Base-by-base conservation (phyloP, 2,113 vertebrate genomes). In the Myrmecophaga tridactyla region DNA sequence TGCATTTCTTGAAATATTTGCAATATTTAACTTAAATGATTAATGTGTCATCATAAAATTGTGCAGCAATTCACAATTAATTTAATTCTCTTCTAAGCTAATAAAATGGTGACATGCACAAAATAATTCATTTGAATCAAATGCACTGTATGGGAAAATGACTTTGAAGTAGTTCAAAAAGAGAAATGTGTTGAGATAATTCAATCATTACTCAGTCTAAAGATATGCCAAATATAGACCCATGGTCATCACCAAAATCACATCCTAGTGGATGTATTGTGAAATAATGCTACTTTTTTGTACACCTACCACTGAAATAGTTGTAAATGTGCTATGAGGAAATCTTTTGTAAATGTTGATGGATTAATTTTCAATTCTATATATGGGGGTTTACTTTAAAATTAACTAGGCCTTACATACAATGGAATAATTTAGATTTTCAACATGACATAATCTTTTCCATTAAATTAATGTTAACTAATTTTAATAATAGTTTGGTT, bases 111-210 rank as follows among this genome's bases (percentile, higher is more conserved):
- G 2, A 63, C 31, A 10, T 46, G 17, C 1, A 80, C 17, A 91
- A 92, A 94, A 20, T 34, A 69, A 39, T 58, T 46, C 9, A 12
- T 58, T 41, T 46, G 25, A 39, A 8, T 75, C 5, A 92, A 77
- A 43, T n/a, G 21, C 1, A 75, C n/a, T 77, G 0, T 25, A 18
- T 31, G 0, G 0, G 27, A 69, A 72, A 53, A n/a, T 29, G n/a
- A 12, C 17, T 77, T 60, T 51, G 29, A 69, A 70, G 15, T n/a
- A 1, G 27, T 51, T 90, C 2, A 51, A 91, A 84, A 81, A 17
- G 17, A 78, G 29, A 63, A 85, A 43, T 70, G 20, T 39, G 11
- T 67, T 73, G 31, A 14, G 13, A 78, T 43, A 84, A 46, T 1
- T 65, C 6, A 67, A 53, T 69, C 20, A 69, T 18, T 12, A 11